Percentiles rank a stretch among this genome's conserved stretches.
These are phyloP conservation scores for Cheirogaleus medius DNA, from an alignment of 2,113 vertebrate species.

Conservation along the genomic window DNA sequence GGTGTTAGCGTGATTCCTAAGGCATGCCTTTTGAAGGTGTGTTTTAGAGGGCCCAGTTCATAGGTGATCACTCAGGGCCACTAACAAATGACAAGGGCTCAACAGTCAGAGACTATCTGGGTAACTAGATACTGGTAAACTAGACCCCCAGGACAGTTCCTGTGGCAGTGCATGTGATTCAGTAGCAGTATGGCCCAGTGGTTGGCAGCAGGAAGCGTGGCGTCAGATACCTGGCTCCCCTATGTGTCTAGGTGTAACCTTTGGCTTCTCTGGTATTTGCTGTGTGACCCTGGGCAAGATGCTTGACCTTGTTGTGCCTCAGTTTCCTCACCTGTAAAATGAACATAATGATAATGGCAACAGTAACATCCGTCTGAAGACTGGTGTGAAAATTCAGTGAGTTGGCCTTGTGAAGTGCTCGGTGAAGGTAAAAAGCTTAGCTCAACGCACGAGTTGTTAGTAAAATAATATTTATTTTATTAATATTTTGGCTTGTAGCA, in stretches of 20 bases:
- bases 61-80: not conserved
- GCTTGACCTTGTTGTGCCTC: not conserved
- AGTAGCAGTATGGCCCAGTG: not conserved
- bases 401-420: not conserved
- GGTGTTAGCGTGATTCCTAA: not conserved
- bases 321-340: not conserved
- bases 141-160: not conserved
- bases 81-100: not conserved
- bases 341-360: not conserved
- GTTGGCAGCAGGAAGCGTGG: accelerated
- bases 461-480: not conserved
- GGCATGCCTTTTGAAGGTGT: not conserved
- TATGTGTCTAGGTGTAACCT: accelerated
- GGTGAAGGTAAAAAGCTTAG: not conserved
- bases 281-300: not conserved
- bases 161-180: accelerated
- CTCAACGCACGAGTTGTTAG: not conserved
- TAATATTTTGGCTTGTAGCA: not conserved
- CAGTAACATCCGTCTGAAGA: not conserved
- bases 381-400: not conserved
- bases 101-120: not conserved
- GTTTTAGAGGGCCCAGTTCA: not conserved
- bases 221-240: not conserved
- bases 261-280: not conserved
- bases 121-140: not conserved